Conservation (phyloP, 1,140 invertebrate species). For the Goniozus legneri region DNA sequence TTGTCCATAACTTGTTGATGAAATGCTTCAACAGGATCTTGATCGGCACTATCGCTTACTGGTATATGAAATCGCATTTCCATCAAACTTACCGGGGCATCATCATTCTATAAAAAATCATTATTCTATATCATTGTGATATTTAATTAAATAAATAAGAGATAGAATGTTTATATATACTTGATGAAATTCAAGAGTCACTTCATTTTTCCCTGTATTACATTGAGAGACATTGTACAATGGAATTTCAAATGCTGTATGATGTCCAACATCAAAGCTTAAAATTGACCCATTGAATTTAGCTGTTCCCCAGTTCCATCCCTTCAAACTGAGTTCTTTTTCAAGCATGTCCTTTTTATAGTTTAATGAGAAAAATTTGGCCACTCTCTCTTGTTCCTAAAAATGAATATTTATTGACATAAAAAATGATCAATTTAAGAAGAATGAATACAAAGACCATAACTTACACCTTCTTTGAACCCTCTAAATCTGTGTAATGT, state of each 20-base stretch:
- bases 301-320: conserved; percentile 98
- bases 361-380: conserved; percentile 80
- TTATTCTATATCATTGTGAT: neutral
- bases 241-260: conserved; percentile 94
- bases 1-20: conserved; percentile 94
- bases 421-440: neutral
- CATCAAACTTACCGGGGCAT: conserved; percentile 92
- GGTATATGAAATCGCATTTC: conserved; percentile 99
- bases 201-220: conserved; percentile 97
- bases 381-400: conserved; percentile 78
- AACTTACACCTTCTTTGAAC: conserved; percentile 84
- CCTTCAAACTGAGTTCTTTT: conserved; percentile 91
- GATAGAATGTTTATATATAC: conserved; percentile 41
- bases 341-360: conserved; percentile 85
- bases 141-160: conserved; percentile 2
- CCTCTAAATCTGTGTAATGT: conserved; percentile 88
- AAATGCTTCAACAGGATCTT: conserved; percentile 92
- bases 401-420: conserved; percentile 12
- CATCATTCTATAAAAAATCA: conserved; percentile 76
- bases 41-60: conserved; percentile 75
- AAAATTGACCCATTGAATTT: conserved; percentile 90
- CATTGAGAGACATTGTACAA: conserved; percentile 94
- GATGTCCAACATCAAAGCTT: conserved; percentile 87
- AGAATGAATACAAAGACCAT: neutral
- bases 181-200: conserved; percentile 97